Base-by-base conservation (phyloP, 2,888 invertebrate species). In the Cenopis cana region DNA sequence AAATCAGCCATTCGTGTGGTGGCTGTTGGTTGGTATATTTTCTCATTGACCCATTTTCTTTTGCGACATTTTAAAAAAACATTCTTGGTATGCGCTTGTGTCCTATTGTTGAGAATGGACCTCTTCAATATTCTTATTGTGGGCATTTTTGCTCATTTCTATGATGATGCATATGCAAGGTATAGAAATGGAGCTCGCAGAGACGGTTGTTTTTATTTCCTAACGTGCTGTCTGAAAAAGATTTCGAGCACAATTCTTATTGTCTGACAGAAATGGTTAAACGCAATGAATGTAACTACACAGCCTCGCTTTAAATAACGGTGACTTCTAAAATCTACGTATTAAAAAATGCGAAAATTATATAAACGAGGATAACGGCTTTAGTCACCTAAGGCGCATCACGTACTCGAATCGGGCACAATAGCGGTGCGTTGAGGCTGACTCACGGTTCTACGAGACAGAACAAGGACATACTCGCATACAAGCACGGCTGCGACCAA, bases 381-480 rank as follows among this genome's bases (percentile, higher is more conserved):
- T 75, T 62, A 29, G 70, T 68, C 72, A 74, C 65, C 74, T 78
- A 79, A 83, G 81, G 82, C 82, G 76, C 79, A 82, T 83, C 85
- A 86, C 85, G 84, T 86, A 83, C 76, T 74, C 77, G 79, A 82
- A 83, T 81, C 82, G 82, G 79, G 80, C 82, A 87, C 86, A 89
- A 87, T 89, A 87, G 84, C 84, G 80, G 79, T 77, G 17, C 33
- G 33, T 41, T 46, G 46, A 78, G 82, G 80, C 81, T 91, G 91
- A 92, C 80, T 92, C 90, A 92, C 76, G 75, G 78, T 73, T 74
- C 80, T 83, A 80, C 75, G 84, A 88, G 88, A 86, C 87, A 85
- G 87, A 87, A 89, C 89, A 90, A 92, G 93, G 91, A 88, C 91
- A 85, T 82, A 85, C 87, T 85, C 81, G 82, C 81, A 82, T 78